Evolutionary conservation across 2,888 invertebrate species (phyloP).

Genomic region (Pterobdella sp.): DNA sequence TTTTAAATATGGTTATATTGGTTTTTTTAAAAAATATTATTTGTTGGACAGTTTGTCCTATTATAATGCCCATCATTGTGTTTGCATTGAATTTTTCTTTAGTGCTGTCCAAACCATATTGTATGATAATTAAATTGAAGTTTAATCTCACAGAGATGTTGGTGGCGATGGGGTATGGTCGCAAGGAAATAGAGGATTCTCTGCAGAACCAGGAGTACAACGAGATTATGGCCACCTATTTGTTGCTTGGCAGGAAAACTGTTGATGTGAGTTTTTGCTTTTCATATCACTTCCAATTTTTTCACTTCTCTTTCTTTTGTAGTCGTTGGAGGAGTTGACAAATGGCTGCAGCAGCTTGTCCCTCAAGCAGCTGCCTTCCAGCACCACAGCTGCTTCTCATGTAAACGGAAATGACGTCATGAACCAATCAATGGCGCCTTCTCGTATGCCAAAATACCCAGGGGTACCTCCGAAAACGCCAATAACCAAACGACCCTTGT

Average conservation of each 20-base stretch:
- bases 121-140: neutral
- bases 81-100: neutral
- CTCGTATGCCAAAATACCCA: constrained; percentile 9
- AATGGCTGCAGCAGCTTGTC: constrained; percentile 89
- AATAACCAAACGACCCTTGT: constrained; percentile 14
- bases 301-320: no score
- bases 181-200: constrained; percentile 91
- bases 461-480: neutral
- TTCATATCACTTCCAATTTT: no score
- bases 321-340: constrained; percentile 82
- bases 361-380: constrained; percentile 57
- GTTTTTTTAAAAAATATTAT: no score
- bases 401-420: constrained; percentile 24
- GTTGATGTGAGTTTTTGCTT: constrained; percentile 32
- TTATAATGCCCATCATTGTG: neutral
- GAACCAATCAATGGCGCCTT: constrained; percentile 19
- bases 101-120: neutral
- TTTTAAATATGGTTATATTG: no score
- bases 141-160: constrained; percentile 51
- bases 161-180: constrained; percentile 88
- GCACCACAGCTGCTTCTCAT: constrained; percentile 14
- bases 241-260: constrained; percentile 61
- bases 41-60: no score
- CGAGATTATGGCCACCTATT: constrained; percentile 96
- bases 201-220: constrained; percentile 93